These are phyloP conservation scores for Eonycteris spelaea DNA, from an alignment of 2,113 vertebrate genomes.

Conservation along the genomic window DNA sequence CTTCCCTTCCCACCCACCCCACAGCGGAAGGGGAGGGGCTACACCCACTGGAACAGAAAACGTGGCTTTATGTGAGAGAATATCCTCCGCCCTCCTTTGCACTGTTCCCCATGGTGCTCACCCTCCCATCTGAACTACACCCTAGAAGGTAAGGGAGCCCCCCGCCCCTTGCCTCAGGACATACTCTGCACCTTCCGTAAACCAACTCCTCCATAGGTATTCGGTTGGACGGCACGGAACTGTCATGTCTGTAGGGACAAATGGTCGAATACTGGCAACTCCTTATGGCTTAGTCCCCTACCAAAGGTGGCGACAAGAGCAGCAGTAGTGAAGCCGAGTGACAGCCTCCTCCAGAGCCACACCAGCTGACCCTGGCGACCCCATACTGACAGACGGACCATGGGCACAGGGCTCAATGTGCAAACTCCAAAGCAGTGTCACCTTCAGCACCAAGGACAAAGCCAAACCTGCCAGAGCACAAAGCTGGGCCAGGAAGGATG, in stretches of 20 bases:
- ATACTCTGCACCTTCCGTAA: background rate
- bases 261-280: background rate
- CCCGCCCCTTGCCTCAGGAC: accelerated
- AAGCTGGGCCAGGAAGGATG: background rate
- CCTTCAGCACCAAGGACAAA: background rate
- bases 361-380: accelerated
- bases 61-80: too few relatives aligned
- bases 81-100: background rate
- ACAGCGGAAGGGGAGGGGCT: background rate
- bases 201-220: background rate
- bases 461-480: background rate
- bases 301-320: background rate
- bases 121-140: background rate
- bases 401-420: background rate
- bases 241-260: background rate
- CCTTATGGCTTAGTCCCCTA: accelerated
- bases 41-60: background rate
- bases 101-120: background rate
- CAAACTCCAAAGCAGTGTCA: background rate
- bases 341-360: background rate
- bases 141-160: background rate
- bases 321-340: background rate
- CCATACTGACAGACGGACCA: accelerated
- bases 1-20: too few relatives aligned
- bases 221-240: background rate